Base-by-base conservation (phyloP, 2,888 invertebrate species). In the Sympetrum striolatum region DNA sequence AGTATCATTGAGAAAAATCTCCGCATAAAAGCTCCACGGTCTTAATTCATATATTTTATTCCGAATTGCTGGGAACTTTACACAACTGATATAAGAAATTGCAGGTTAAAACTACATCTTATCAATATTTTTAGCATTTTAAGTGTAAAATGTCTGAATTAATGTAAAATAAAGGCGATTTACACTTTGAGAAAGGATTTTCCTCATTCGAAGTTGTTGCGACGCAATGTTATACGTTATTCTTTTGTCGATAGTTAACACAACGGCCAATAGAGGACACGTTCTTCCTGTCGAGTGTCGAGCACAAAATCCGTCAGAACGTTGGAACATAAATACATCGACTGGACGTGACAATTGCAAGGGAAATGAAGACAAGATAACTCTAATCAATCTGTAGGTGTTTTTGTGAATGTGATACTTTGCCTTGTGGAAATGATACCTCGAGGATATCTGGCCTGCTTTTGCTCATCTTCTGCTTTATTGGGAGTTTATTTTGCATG, bases 281-380 rank as follows among this genome's bases (percentile, higher is more conserved):
- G 35, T 64, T 31, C 60, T 37, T 86, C 58, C 35, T 60, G 86
- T 60, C 18, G 60, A 37, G 58, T 35, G 86, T 86, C 37, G 60
- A 60, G 35, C 1, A 37, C 35, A 35, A n/a, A 37, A 58, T 53
- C 58, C 31, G 18, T n/a, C 60, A 35, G 86, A 37, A 86, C 86
- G 86, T 86, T 60, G 60, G 86, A 86, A 86, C 35, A 86, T 60
- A 86, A 86, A 86, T 86, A 86, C 86, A 86, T 86, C 86, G 35
- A n/a, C 22, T 37, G 37, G 86, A 12, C 64, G 35, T 39, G 86
- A 86, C 86, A 37, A 37, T 60, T 35, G 35, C n/a, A n/a, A 86
- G 37, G 18, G 31, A 15, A 37, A 86, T 86, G 86, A 60, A 64
- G 86, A 39, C 86, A 53, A 82, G 81, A 22, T 86, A 37, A 25